These are phyloP conservation scores for Platynereis dumerilii DNA, from an alignment of 2,888 invertebrate genomes.

Conservation along the genomic window DNA sequence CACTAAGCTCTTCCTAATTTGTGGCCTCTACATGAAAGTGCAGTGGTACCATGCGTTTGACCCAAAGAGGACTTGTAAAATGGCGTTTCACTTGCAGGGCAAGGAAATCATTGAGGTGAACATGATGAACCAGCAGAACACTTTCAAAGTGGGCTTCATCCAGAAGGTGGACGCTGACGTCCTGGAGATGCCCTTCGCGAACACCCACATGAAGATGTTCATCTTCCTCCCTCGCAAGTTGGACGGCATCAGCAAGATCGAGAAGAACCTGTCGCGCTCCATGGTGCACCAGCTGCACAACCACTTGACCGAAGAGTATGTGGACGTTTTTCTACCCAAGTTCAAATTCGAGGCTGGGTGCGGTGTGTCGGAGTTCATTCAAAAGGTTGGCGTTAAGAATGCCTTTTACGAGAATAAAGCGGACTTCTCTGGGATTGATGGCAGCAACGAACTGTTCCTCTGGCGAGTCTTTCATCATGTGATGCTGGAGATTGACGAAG, in stretches of 20 bases:
- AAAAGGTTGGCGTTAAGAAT: conserved; percentile 37
- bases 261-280: conserved; percentile 37
- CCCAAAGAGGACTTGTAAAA: conserved; percentile 33
- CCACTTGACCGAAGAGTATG: conserved; percentile 32
- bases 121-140: conserved; percentile 38
- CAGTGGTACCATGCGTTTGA: conserved; percentile 39
- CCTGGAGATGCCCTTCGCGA: conserved; percentile 38
- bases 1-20: conserved; percentile 34
- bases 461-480: conserved; percentile 40
- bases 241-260: conserved; percentile 37
- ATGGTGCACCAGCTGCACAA: conserved; percentile 33
- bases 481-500: conserved; percentile 38
- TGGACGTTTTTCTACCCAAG: conserved; percentile 40
- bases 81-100: conserved; percentile 32
- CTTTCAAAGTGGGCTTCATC: conserved; percentile 28
- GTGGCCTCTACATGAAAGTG: conserved; percentile 36
- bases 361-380: conserved; percentile 34
- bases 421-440: conserved; percentile 37
- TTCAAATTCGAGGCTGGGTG: conserved; percentile 39
- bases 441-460: conserved; percentile 32
- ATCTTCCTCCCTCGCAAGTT: conserved; percentile 37
- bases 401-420: conserved; percentile 34
- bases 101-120: conserved; percentile 37
- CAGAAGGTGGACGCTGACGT: conserved; percentile 37
- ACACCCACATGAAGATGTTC: conserved; percentile 34